Base-by-base conservation (phyloP, 1,140 invertebrate genomes). In the Lepidurus arcticus region DNA sequence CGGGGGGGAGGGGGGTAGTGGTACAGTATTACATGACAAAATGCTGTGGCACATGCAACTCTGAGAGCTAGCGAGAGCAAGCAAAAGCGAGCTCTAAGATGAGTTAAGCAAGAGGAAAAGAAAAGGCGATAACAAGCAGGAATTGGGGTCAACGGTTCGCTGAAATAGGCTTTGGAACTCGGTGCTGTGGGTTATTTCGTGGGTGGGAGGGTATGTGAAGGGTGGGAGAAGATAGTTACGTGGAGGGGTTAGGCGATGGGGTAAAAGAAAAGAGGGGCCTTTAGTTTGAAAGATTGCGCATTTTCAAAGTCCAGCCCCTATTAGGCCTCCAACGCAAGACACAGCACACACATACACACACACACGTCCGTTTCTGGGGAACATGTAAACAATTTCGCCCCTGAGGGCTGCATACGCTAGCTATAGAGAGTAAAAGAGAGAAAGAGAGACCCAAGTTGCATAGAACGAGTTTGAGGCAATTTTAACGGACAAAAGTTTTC, bases 51-150 rank as follows among this genome's bases (percentile, higher is more conserved):
- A 34, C 4, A 34, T 34, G 34, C 34, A 34, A 34, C 34, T 3
- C 34, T 34, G 34, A 34, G 34, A 34, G 34, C 34, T 3, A 4
- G 34, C 34, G 34, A 65, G 53, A n/a, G 53, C 21, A 65, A 65
- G 13, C 16, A 13, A 65, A 65, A n/a, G 53, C 16, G 21, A 65
- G 53, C 53, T 13, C 10, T n/a, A 65, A 65, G 53, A 65, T 65
- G 53, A 65, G 53, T 21, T 65, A 65, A 65, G 53, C 53, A 65
- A 65, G 53, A 65, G 53, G 13, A 21, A 65, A 65, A 65, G 21
- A 65, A 65, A 65, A 65, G 53, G 53, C 53, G 53, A 65, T 65
- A 65, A 65, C 53, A 65, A 65, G 53, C 53, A 65, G 53, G 53
- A 65, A 65, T 65, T 65, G 53, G 53, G 53, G 53, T 65, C 53